Percentiles rank a stretch among this genome's conserved stretches.
phyloP scores from a whole-genome alignment of 2,113 vertebrate species.

The Holacanthus passer region DNA sequence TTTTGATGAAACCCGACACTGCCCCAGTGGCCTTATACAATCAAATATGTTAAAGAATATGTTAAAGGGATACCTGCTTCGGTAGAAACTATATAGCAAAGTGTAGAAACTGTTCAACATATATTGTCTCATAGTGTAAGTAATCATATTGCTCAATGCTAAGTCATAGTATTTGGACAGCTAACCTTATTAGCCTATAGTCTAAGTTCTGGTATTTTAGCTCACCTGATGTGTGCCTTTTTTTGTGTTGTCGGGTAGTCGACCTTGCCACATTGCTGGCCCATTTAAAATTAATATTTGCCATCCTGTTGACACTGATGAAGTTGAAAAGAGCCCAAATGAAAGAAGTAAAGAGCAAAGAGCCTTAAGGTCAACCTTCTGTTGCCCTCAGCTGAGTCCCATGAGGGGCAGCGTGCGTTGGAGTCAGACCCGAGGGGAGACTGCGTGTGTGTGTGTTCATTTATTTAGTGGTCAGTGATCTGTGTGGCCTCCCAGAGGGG shows the following conservation, averaged over 20 bases:
- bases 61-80: background rate
- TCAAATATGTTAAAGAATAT: background rate
- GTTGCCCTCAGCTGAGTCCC: slow-evolving; percentile 56
- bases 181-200: too few relatives aligned
- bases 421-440: slow-evolving; percentile 37
- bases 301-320: slow-evolving; percentile 58
- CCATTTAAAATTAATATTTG: slow-evolving; percentile 47
- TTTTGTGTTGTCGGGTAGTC: background rate
- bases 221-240: background rate
- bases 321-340: slow-evolving; percentile 67
- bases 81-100: background rate
- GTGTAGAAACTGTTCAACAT: background rate
- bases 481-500: slow-evolving; percentile 71
- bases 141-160: background rate
- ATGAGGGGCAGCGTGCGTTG: slow-evolving; percentile 48
- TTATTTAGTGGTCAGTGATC: slow-evolving; percentile 81
- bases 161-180: background rate
- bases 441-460: slow-evolving; percentile 47
- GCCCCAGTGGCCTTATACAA: background rate
- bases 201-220: background rate
- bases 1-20: background rate
- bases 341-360: slow-evolving; percentile 60
- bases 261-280: slow-evolving; percentile 14
- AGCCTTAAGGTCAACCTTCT: slow-evolving; percentile 67
- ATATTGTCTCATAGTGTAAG: background rate